phyloP scores from a whole-genome alignment of 1,140 invertebrate genomes.

The Augochlora pura region DNA sequence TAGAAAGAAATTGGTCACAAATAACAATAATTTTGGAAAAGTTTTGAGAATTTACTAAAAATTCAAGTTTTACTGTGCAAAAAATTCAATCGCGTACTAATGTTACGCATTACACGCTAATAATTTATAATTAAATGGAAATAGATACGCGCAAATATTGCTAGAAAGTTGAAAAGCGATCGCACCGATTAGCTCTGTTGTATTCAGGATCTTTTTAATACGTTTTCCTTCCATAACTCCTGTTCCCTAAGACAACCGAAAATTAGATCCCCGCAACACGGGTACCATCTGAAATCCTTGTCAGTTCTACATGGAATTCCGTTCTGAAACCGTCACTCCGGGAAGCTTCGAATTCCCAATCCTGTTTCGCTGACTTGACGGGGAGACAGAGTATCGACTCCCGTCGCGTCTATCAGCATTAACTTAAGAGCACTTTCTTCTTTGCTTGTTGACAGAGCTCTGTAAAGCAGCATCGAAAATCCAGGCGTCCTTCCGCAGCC shows the following conservation, averaged over 20 bases:
- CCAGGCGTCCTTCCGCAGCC: constrained; percentile 94
- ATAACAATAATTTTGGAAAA: too few species aligned
- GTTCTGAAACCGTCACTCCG: background rate
- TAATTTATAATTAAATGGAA: too few species aligned
- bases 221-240: background rate
- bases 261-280: background rate
- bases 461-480: constrained; percentile 95
- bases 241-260: background rate
- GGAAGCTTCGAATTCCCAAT: background rate
- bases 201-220: too few species aligned
- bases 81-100: too few species aligned
- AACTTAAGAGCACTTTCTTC: constrained; percentile 9
- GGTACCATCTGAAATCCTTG: background rate
- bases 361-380: background rate
- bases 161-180: too few species aligned
- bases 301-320: background rate
- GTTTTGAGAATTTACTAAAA: too few species aligned
- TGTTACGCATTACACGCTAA: too few species aligned
- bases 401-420: background rate
- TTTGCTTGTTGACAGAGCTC: constrained; percentile 84
- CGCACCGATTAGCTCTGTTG: too few species aligned
- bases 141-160: too few species aligned
- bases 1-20: too few species aligned
- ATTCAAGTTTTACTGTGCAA: too few species aligned
- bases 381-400: constrained; percentile 6